Conservation (phyloP, 2,113 vertebrate genomes). For the Desmodus rotundus region DNA sequence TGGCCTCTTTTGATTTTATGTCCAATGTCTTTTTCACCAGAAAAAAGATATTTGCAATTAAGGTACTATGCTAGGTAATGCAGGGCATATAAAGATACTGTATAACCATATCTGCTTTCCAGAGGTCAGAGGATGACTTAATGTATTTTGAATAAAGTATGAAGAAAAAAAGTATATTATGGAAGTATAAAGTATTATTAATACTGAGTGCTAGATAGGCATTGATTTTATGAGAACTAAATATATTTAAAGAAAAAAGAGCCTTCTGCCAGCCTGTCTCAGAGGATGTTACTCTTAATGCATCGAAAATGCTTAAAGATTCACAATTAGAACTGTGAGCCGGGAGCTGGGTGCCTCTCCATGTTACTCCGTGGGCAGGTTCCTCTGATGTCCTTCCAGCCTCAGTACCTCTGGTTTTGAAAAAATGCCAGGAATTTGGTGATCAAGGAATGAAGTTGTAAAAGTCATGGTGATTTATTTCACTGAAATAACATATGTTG, state of each 20-base stretch:
- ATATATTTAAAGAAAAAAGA: constrained; percentile 11
- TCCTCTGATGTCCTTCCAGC: background rate
- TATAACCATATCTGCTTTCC: background rate
- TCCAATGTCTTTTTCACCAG: background rate
- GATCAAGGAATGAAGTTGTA: background rate
- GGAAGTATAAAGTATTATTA: background rate
- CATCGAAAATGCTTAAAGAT: background rate
- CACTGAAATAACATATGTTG: background rate
- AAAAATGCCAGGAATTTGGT: background rate
- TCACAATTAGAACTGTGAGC: background rate
- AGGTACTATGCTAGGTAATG: background rate
- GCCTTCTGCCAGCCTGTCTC: background rate
- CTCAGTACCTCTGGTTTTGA: background rate
- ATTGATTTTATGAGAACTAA: constrained; percentile 18
- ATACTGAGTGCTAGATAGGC: background rate
- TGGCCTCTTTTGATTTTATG: background rate
- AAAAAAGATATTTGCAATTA: background rate
- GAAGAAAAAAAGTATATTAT: background rate
- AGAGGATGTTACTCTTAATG: background rate
- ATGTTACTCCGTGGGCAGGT: background rate
- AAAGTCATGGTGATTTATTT: background rate
- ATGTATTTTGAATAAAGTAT: background rate
- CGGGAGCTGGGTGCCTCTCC: background rate
- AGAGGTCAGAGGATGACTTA: background rate
- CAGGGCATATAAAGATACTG: background rate